Evolutionary conservation across 2,888 invertebrate genomes (phyloP), one percentile per base, ranked within the genome.

Genomic region (Lordiphosa andalusiaca): DNA sequence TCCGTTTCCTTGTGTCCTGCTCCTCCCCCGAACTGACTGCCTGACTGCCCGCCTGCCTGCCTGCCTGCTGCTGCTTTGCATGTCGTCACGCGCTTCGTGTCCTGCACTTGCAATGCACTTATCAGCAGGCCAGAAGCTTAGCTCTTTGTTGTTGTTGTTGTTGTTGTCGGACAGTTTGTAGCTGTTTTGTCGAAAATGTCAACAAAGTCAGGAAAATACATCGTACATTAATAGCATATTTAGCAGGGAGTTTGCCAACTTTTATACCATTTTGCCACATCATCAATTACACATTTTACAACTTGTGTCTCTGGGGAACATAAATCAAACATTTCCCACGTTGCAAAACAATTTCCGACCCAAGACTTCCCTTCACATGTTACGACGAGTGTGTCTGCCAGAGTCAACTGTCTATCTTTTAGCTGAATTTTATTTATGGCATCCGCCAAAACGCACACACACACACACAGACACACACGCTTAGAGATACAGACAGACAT

Each of bases 291-390:
- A 83, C 78, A 83, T 83, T 82, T 78, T 83, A 82, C 78, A 78
- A 83, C 84, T 75, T 71, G 70, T 70, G 66, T 64, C 78, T 10
- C 59, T 12, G 12, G 16, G 16, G 47, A 23, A 81, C 80, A 81
- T 81, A 81, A 81, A 81, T 81, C 84, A 81, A 84, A 81, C 84
- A 81, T 84, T 81, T 81, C 77, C 84, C 84, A 84, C 84, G 81
- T 77, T 84, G 67, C 81, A 74, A 81, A 81, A 81, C 74, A 84
- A 81, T 84, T 81, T 81, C 81, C 80, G 80, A 68, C 83, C 78
- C 76, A 73, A 78, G 77, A 73, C 83, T 57, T 33, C 6, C 23
- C 48, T 25, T 49, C 48, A 25, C 23, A 55, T 42, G 38, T 53
- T 44, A 9, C 30, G 6, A 7, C 16, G 23, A 6, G 30, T 57